A percentile compares a stretch with the other conserved stretches of the same genome.
Evolutionary conservation across 2,113 vertebrate species (phyloP).

Genomic region (Piaya cayana): DNA sequence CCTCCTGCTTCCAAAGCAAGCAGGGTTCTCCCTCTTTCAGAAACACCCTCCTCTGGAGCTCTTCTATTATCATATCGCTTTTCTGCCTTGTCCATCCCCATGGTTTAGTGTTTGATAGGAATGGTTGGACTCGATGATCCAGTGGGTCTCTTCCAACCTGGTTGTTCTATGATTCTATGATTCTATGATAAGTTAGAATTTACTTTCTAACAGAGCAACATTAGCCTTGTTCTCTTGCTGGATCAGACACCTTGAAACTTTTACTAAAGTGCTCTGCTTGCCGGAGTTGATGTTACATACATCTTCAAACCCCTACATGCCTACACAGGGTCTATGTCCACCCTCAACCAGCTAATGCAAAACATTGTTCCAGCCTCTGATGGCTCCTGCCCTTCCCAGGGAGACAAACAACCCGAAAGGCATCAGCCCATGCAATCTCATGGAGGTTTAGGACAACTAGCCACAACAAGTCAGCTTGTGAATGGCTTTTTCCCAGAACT

Average conservation of each 20-base stretch:
- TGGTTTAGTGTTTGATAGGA: too few species aligned
- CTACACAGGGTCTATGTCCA: too few species aligned
- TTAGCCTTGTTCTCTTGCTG: not conserved
- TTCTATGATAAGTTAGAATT: too few species aligned
- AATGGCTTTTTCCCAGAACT: not conserved
- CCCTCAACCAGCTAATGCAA: not conserved
- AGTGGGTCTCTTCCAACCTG: too few species aligned
- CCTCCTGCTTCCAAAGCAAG: not conserved
- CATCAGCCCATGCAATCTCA: not conserved
- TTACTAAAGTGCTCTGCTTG: not conserved
- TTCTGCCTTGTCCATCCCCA: not conserved
- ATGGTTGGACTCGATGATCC: too few species aligned
- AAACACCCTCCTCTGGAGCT: not conserved
- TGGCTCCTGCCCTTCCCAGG: fast-evolving
- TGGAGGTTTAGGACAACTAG: not conserved
- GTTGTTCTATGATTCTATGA: too few species aligned
- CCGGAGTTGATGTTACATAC: not conserved
- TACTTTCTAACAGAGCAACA: too few species aligned
- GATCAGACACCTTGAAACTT: not conserved
- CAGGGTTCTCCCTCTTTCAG: not conserved
- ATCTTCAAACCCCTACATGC: not conserved
- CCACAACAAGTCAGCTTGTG: not conserved
- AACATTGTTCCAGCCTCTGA: not conserved
- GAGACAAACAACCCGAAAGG: not conserved
- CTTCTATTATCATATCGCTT: not conserved